Conservation (phyloP, 2,888 invertebrate genomes). For the Scaptomyza polygonia region DNA sequence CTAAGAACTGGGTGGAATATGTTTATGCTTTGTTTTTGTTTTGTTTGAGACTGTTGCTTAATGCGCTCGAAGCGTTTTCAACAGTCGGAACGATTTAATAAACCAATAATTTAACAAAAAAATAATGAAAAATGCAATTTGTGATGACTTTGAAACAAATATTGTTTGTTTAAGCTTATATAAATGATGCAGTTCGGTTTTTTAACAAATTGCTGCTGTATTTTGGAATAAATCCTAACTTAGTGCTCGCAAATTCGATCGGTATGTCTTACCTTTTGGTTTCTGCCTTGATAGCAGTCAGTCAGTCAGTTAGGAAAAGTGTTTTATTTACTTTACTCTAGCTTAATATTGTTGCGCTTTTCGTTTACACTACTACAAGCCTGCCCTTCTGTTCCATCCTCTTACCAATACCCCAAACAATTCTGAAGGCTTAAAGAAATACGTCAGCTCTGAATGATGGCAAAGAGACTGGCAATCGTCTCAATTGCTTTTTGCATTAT, state of each 20-base stretch:
- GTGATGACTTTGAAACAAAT: neutral
- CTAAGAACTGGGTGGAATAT: slow-evolving; percentile 16
- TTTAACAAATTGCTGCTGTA: too few species aligned
- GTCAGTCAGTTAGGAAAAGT: neutral
- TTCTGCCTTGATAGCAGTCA: neutral
- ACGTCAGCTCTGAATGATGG: slow-evolving; percentile 27
- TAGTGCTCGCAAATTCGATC: too few species aligned
- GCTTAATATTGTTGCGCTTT: slow-evolving; percentile 9
- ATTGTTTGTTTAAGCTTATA: too few species aligned
- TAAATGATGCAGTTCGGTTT: too few species aligned
- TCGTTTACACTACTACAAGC: neutral
- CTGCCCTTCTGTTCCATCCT: slow-evolving; percentile 1
- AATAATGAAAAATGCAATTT: neutral
- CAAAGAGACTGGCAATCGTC: slow-evolving; percentile 51
- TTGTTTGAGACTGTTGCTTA: neutral
- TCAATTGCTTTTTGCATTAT: slow-evolving; percentile 58
- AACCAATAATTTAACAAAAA: neutral
- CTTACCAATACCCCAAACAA: slow-evolving; percentile 30
- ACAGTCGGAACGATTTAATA: neutral
- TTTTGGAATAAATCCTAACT: too few species aligned
- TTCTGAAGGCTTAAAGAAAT: slow-evolving; percentile 16
- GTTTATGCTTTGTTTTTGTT: neutral
- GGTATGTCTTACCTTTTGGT: too few species aligned
- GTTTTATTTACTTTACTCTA: too few species aligned
- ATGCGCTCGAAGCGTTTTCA: neutral